These are phyloP conservation scores for Erynnis tages DNA, from an alignment of 2,888 invertebrate species.

Conservation along the genomic window DNA sequence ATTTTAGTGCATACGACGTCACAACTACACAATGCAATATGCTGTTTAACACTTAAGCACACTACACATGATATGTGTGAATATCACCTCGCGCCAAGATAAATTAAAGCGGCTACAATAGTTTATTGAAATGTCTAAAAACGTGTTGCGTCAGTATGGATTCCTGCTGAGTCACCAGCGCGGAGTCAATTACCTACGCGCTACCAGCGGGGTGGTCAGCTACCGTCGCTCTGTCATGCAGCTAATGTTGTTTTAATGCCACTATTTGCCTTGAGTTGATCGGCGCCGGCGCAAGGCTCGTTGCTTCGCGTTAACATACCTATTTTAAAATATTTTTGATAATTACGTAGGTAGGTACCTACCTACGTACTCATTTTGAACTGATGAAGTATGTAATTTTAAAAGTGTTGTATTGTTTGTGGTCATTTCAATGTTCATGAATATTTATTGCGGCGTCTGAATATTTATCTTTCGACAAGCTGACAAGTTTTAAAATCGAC, in stretches of 20 bases:
- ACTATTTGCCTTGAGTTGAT: not conserved
- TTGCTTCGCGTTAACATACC: constrained; percentile 1
- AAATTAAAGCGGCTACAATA: not conserved
- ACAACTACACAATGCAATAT: too few species aligned
- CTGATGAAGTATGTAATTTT: too few species aligned
- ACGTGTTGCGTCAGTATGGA: not conserved
- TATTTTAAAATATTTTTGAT: not conserved
- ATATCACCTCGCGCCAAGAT: too few species aligned
- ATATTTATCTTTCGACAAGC: constrained; percentile 5
- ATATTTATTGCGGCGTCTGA: constrained; percentile 13
- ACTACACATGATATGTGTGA: too few species aligned
- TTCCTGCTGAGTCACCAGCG: constrained; percentile 14
- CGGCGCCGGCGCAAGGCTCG: constrained; percentile 22
- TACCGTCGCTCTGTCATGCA: constrained; percentile 18
- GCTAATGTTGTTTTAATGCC: constrained; percentile 29
- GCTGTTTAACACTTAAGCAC: too few species aligned
- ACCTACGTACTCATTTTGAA: too few species aligned
- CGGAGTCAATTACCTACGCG: constrained; percentile 12
- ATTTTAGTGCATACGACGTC: too few species aligned
- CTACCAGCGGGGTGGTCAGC: constrained; percentile 6
- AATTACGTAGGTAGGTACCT: too few species aligned
- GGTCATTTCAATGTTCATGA: constrained; percentile 8
- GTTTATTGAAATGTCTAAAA: constrained; percentile 11
- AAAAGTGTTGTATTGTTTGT: too few species aligned
- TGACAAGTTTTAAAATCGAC: constrained; percentile 17